Base-by-base conservation (phyloP, 1,140 invertebrate genomes). In the Neodiprion virginianus region DNA sequence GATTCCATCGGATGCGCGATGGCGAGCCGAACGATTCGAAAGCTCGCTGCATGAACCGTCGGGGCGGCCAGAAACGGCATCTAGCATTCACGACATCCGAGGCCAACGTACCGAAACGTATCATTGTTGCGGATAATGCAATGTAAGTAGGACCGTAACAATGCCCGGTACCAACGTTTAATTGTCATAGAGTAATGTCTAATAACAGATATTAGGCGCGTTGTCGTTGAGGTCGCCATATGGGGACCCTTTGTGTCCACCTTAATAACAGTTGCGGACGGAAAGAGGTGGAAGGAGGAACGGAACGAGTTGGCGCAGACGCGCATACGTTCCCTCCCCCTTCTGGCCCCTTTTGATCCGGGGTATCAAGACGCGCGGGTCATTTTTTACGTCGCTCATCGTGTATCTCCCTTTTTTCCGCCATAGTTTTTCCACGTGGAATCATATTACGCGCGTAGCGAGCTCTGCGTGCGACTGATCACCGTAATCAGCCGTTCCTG, bases 171-270 rank as follows among this genome's bases (percentile, higher is more conserved):
- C 86, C 87, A 86, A 88, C 86, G 83, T 88, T 88, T 88, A 88
- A 88, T 88, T 88, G 87, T 86, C 87, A 88, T 88, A 88, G 87
- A 88, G 86, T 87, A 88, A 88, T 88, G 83, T 84, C 87, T 88
- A 88, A 88, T 88, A 85, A 88, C 87, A 88, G 88, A 88, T 77
- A 88, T 88, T 88, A 88, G 73, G 79, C 69, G 80, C 81, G 82
- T 61, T 61, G 53, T 61, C 53, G 53, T 61, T 61, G 53, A 61
- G 83, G 81, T 86, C 83, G 85, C 83, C 87, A 88, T 88, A 88
- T 88, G 87, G 86, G 81, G 79, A 71, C 78, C 85, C 83, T 86
- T 86, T 86, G 85, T 40, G 28, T 86, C 84, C 84, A 81, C 81
- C 80, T n/a, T 85, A 86, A 86, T 85, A 85, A 86, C 81, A 85